Evolutionary conservation across 2,888 invertebrate species (phyloP).

Genomic region (Poecilobothrus nobilitatus): DNA sequence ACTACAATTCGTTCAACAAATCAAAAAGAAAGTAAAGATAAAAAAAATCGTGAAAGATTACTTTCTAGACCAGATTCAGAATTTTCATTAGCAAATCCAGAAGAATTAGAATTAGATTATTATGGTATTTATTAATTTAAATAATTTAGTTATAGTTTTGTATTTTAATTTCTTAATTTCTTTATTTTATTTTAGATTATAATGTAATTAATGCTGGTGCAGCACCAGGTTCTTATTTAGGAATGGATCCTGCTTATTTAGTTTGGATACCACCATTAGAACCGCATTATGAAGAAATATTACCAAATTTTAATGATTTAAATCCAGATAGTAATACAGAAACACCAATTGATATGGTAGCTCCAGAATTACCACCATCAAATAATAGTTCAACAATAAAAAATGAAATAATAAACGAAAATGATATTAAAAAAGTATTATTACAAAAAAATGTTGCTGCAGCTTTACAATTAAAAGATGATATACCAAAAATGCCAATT

Average conservation of each 20-base stretch:
- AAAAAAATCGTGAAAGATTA: conserved; percentile 61
- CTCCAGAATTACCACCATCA: conserved; percentile 43
- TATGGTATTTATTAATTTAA: conserved; percentile 41
- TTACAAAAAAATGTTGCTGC: conserved; percentile 2
- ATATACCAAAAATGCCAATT: background rate
- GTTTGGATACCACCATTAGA: conserved; percentile 72
- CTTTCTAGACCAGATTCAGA: conserved; percentile 64
- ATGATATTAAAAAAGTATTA: background rate
- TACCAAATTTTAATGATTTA: conserved; percentile 46
- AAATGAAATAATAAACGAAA: conserved; percentile 23
- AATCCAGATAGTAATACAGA: conserved; percentile 54
- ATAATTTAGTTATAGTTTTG: background rate
- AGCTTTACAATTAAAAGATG: background rate
- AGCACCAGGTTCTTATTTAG: conserved; percentile 76
- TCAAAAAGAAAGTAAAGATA: conserved; percentile 70
- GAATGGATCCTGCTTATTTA: conserved; percentile 82
- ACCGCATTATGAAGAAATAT: conserved; percentile 43
- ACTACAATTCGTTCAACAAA: conserved; percentile 59
- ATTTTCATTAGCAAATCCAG: conserved; percentile 64
- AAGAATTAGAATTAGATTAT: conserved; percentile 76
- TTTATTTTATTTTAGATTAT: conserved; percentile 49
- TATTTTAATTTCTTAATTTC: background rate
- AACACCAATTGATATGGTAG: conserved; percentile 53
- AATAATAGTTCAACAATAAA: conserved; percentile 35
- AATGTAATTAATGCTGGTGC: conserved; percentile 77